A percentile compares a stretch with the other conserved stretches of the same genome.
These are phyloP conservation scores for Drosophila anomalata DNA, from an alignment of 2,888 invertebrate genomes.

Conservation along the genomic window DNA sequence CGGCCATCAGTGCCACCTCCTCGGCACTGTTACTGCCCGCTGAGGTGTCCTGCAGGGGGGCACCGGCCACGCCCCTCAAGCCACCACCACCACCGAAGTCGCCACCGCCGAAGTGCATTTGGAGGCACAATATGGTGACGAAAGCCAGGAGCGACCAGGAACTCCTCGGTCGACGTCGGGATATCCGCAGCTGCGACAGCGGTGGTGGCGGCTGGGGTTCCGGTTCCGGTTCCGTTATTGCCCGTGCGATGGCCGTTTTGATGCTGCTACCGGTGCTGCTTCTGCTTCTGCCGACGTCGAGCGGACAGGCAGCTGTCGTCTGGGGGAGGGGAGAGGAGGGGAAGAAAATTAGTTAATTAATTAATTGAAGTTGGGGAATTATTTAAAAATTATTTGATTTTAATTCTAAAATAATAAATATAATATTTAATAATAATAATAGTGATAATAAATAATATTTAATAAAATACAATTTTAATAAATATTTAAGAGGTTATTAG, in stretches of 20 bases:
- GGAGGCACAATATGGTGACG: conserved; percentile 54
- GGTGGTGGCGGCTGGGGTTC: conserved; percentile 35
- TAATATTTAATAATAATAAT: too few species aligned
- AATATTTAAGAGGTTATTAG: too few species aligned
- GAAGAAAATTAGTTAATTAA: not conserved
- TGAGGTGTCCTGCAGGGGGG: conserved; percentile 5
- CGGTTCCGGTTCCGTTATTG: conserved; percentile 29
- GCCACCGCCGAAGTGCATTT: conserved; percentile 39
- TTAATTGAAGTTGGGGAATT: too few species aligned
- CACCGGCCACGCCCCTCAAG: conserved; percentile 12
- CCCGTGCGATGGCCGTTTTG: conserved; percentile 76
- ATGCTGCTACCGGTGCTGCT: conserved; percentile 37
- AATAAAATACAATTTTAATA: too few species aligned
- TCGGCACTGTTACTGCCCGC: not conserved
- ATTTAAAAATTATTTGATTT: too few species aligned
- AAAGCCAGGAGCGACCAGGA: conserved; percentile 48
- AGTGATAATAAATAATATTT: too few species aligned
- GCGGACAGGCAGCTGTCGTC: conserved; percentile 77
- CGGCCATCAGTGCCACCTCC: not conserved
- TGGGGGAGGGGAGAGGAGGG: conserved; percentile 22
- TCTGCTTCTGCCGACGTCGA: conserved; percentile 63
- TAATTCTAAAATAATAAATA: too few species aligned
- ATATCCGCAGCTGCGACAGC: conserved; percentile 11
- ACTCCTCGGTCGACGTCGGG: conserved; percentile 33
- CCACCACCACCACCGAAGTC: conserved; percentile 14